A percentile compares a stretch with the other conserved stretches of the same genome.
Evolutionary conservation across 2,113 vertebrate species (phyloP).

Genomic region (Cyprinodon brontotheroides): DNA sequence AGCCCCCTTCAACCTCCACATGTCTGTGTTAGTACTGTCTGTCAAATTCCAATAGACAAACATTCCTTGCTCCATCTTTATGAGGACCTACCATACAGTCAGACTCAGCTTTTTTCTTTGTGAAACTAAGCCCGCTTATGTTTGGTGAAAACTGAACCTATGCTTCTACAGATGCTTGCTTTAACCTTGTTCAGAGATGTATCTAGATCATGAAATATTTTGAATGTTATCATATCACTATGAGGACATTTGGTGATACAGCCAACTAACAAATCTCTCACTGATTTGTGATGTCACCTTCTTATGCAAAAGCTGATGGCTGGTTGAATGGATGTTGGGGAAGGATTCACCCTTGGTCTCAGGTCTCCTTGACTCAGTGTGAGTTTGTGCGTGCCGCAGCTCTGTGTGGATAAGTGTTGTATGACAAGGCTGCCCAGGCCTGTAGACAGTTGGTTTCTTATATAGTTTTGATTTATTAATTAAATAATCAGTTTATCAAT

Average conservation of each 20-base stretch:
- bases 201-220: too few relatives aligned
- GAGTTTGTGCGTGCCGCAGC: conserved; percentile 11
- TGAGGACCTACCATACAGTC: not conserved
- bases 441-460: conserved; percentile 72
- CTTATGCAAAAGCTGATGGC: conserved; percentile 77
- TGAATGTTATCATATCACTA: not conserved
- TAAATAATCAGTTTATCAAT: too few relatives aligned
- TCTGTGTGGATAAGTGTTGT: conserved; percentile 76
- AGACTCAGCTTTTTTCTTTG: not conserved
- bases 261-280: conserved; percentile 50
- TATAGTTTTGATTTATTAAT: too few relatives aligned
- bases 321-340: conserved; percentile 49
- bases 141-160: not conserved
- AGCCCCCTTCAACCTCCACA: conserved; percentile 32
- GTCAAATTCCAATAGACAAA: conserved; percentile 51
- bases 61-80: conserved; percentile 8
- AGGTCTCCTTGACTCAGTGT: conserved; percentile 47
- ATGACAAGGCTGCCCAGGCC: conserved; percentile 58
- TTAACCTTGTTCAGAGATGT: not conserved
- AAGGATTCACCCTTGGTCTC: conserved; percentile 77
- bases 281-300: conserved; percentile 77
- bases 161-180: not conserved
- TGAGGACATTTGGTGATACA: conserved; percentile 20
- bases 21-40: conserved; percentile 41
- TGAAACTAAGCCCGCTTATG: not conserved